These are phyloP conservation scores for Danio rerio DNA, from an alignment of 2,113 vertebrate species.

Conservation along the genomic window GRCz12tu NC_133189.1:52168501-52169000, in stretches of 20 bases:
- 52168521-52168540: too few relatives aligned
- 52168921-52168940: conserved; percentile 18
- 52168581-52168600: too few relatives aligned
- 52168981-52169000: not conserved
- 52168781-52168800: not conserved
- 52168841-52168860: conserved; percentile 29
- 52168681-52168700: not conserved
- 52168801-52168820: too few relatives aligned
- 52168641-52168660: too few relatives aligned
- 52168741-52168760: not conserved
- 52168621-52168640: too few relatives aligned
- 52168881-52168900: conserved; percentile 17
- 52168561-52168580: too few relatives aligned
- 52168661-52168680: too few relatives aligned
- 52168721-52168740: not conserved
- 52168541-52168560: too few relatives aligned
- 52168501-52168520: too few relatives aligned
- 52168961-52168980: not conserved
- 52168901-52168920: conserved; percentile 41
- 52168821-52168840: conserved; percentile 15
- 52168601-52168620: too few relatives aligned
- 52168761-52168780: not conserved
- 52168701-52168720: too few relatives aligned
- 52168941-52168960: conserved; percentile 12
- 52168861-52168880: conserved; percentile 11